Base-by-base conservation (phyloP, 1,140 invertebrate genomes). In the Lordiphosa collinella region DNA sequence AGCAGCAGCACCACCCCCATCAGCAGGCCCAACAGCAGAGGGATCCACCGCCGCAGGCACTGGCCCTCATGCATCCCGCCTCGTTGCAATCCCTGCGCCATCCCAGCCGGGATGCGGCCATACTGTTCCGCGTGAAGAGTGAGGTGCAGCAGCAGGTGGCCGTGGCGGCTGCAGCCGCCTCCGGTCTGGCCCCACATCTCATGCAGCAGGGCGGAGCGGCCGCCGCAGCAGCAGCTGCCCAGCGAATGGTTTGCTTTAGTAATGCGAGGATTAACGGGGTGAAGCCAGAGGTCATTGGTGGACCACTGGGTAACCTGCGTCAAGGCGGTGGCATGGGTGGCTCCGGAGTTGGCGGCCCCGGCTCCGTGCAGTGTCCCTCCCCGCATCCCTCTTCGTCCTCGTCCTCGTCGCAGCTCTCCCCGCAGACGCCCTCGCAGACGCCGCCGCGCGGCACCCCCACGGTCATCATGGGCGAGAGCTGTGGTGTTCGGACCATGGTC, bases 401-500 rank as follows among this genome's bases (percentile, higher is more conserved):
- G 1, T 87, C 87, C 6, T 86, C 87, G 18, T 88, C 87, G 49
- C 90, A 91, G 82, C 80, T 90, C 4, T 87, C 90, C 90, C 94
- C 90, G 90, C 92, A 76, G 88, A 90, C 91, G 57, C 89, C 91
- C 36, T 90, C 92, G 63, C 91, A 92, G 56, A 91, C 91, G 44
- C 90, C 92, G 37, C 91, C 92, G 73, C 89, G 94, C 66, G 92
- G 94, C 57, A 94, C 95, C n/a, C 95, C 95, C 4, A 95, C 94
- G 7, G 95, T 96, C 53, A 95, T 96, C 54, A 96, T 96, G 95
- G 95, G 95, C 18, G 96, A 97, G 88, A 95, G 95, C 3, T 96
- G 96, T 31, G 96, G 96, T 9, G 95, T 97, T 0, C 91, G 95
- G 44, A 97, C 96, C 32, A 97, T 97, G 96, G 94, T 97, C 56